Evolutionary conservation across 2,888 invertebrate species (phyloP), one percentile per base, ranked within the genome.

Genomic region (Lymantria monacha): DNA sequence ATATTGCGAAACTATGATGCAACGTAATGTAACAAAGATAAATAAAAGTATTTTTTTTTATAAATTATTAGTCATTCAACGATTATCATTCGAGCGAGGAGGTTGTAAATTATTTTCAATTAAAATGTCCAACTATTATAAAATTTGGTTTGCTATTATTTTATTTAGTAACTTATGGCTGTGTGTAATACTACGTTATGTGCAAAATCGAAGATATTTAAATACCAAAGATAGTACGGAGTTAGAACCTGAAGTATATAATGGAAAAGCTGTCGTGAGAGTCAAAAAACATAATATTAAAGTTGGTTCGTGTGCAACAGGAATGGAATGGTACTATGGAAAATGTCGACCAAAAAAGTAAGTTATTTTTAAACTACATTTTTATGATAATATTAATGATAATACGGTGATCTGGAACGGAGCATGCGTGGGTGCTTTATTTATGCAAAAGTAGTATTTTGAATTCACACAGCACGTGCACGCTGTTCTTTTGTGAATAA

Each of bases 331-430:
- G 38, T 30, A 44, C 9, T n/a, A 14, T 14, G 44, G 31, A 31
- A 44, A 7, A 38, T 48, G 48, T 38, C 30, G 30, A 0, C 22
- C 30, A 11, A n/a, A 43, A 30, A 22, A 44, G 48, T 48, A 30
- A 48, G 48, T 48, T 15, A 22, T 22, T 22, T 22, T 22, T 3
- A 22, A 22, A 3, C 22, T 3, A 22, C 22, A 22, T 22, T 3
- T 22, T 22, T 22, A 22, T 22, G 22, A 5, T 22, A 22, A 22
- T 22, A 22, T 22, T 3, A 3, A 5, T 5, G 2, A 22, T 22
- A 5, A 22, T 5, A 22, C 22, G 22, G 3, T 22, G 22, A 22
- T n/a, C 22, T 22, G 22, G 2, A 3, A 22, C 5, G 22, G 5
- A n/a, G n/a, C n/a, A 22, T 22, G 22, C 3, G 22, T 22, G 22